Evolutionary conservation across 37 sponge, comb jelly and placozoan species (phyloP).

Genomic region (Haliclona indistincta): DNA sequence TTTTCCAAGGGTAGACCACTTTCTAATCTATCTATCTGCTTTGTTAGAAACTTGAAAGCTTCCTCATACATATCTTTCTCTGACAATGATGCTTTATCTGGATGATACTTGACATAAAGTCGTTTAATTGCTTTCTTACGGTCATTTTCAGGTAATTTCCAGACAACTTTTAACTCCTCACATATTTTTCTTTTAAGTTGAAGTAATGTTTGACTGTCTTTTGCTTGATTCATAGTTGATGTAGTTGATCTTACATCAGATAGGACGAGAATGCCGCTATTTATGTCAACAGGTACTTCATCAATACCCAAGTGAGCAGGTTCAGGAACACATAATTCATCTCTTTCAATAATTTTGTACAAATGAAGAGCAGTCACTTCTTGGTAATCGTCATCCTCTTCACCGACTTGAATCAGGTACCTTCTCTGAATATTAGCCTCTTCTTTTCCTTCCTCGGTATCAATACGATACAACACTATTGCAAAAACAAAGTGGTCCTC

Average conservation of each 20-base stretch:
- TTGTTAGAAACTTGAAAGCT: constrained; percentile 39
- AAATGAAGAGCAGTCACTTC: background rate
- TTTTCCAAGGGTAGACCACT: constrained; percentile 14
- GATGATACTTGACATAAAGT: constrained; percentile 57
- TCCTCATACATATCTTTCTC: constrained; percentile 24
- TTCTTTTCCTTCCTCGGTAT: background rate
- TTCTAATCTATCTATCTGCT: constrained; percentile 31
- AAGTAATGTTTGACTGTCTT: background rate
- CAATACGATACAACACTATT: background rate
- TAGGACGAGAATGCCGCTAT: no score
- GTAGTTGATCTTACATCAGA: no score
- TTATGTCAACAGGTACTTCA: background rate
- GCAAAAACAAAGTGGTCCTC: background rate
- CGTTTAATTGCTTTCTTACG: constrained; percentile 33
- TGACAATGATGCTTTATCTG: constrained; percentile 22
- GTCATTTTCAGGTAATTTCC: constrained; percentile 25
- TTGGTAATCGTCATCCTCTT: background rate
- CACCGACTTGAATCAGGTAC: background rate
- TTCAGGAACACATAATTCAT: background rate
- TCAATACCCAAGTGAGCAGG: background rate
- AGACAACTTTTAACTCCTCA: constrained; percentile 33
- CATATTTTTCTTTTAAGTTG: background rate
- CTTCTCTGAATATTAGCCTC: background rate
- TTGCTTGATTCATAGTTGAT: background rate
- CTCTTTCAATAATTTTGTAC: background rate